These are phyloP conservation scores for Falco columbarius DNA, from an alignment of 2,797 vertebrate species.

Conservation along the genomic window DNA sequence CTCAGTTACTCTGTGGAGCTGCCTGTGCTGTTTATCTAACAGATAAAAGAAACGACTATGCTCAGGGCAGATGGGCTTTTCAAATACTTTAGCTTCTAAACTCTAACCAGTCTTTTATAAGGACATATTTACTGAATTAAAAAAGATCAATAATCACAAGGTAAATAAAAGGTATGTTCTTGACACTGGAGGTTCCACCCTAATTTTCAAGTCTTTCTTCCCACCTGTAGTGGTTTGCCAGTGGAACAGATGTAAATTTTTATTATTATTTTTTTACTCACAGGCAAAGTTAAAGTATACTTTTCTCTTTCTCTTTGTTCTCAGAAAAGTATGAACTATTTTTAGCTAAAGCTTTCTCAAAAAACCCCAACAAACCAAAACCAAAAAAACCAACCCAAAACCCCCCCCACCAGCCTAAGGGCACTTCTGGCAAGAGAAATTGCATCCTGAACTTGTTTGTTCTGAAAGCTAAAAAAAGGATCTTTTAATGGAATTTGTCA, in stretches of 20 bases:
- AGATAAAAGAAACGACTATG: not conserved
- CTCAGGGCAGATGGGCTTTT: not conserved
- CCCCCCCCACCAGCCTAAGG: not conserved
- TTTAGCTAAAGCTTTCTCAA: not conserved
- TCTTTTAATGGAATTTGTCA: not conserved
- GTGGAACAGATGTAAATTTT: not conserved
- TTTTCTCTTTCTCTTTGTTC: not conserved
- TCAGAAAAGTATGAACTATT: not conserved
- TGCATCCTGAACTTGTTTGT: not conserved
- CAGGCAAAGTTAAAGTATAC: not conserved
- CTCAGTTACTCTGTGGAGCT: not conserved
- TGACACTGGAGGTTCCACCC: not conserved
- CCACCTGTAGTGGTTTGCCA: not conserved
- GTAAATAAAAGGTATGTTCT: not conserved
- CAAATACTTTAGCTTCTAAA: constrained; percentile 1
- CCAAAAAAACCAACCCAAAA: too few relatives aligned
- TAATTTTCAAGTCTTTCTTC: not conserved
- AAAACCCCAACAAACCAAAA: not conserved
- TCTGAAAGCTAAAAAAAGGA: not conserved
- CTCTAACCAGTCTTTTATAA: not conserved
- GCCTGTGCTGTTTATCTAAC: not conserved
- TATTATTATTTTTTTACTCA: not conserved
- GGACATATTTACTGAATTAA: not conserved
- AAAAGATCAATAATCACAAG: not conserved
- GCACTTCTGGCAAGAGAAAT: not conserved